phyloP scores from a whole-genome alignment of 2,113 vertebrate genomes.

The Mus pahari region DNA sequence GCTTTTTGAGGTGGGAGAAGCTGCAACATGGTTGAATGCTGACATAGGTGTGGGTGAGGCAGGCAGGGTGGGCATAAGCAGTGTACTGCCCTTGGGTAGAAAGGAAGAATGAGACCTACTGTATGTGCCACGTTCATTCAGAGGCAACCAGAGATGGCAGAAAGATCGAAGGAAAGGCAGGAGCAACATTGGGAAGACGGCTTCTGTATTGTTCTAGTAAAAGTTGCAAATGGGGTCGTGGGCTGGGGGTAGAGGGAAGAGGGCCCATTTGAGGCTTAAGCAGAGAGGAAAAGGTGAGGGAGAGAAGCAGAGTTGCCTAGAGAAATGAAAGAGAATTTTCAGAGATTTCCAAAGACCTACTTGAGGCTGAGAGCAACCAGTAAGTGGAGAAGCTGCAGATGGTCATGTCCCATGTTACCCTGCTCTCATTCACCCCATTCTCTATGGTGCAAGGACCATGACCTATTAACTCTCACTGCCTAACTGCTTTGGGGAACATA shows the following conservation, averaged over 20 bases:
- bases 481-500: background rate
- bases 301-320: background rate
- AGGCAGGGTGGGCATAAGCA: background rate
- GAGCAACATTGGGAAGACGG: background rate
- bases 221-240: background rate
- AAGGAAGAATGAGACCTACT: rapidly evolving
- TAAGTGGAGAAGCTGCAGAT: background rate
- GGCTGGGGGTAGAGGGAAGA: background rate
- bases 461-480: background rate
- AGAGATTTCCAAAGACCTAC: background rate
- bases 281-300: background rate
- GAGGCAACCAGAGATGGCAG: background rate
- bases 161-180: background rate
- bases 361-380: background rate
- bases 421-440: background rate
- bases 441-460: background rate
- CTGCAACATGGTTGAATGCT: background rate
- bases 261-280: background rate
- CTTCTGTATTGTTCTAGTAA: background rate
- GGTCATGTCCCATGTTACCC: background rate
- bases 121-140: background rate
- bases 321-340: background rate
- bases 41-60: background rate
- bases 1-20: background rate
- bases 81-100: background rate